These are phyloP conservation scores for Podiceps cristatus DNA, from an alignment of 2,113 vertebrate species.

Conservation along the genomic window DNA sequence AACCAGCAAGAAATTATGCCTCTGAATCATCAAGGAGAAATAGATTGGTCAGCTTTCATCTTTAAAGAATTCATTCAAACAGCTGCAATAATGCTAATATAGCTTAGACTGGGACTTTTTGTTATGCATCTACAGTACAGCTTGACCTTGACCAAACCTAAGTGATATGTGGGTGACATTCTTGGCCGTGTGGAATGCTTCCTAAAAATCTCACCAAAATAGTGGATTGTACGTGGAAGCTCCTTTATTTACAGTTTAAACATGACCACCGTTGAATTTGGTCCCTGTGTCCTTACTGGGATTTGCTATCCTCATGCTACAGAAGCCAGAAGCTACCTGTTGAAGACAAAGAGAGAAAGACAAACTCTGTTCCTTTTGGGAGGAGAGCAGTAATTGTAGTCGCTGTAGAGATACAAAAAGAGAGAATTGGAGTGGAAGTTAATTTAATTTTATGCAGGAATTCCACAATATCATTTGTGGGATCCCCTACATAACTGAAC, in stretches of 20 bases:
- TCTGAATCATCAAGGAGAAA: background rate
- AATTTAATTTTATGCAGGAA: background rate
- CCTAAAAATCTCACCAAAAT: background rate
- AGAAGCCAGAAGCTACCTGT: background rate
- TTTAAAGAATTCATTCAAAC: background rate
- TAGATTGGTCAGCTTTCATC: rapidly evolving
- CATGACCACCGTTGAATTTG: background rate
- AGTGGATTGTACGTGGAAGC: background rate
- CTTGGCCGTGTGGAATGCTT: background rate
- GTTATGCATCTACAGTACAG: background rate
- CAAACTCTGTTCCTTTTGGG: background rate
- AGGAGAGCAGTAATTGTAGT: background rate
- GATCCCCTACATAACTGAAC: background rate
- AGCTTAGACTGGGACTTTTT: background rate
- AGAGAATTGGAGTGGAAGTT: background rate
- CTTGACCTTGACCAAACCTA: background rate
- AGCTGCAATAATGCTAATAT: background rate
- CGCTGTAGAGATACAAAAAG: background rate
- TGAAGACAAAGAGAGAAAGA: background rate
- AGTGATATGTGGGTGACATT: background rate
- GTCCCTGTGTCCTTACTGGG: background rate
- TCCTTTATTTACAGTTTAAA: background rate
- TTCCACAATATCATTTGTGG: background rate
- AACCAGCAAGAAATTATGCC: background rate
- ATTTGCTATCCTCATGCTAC: background rate